phyloP scores from a whole-genome alignment of 2,113 vertebrate genomes.

The Limnothrissa miodon region DNA sequence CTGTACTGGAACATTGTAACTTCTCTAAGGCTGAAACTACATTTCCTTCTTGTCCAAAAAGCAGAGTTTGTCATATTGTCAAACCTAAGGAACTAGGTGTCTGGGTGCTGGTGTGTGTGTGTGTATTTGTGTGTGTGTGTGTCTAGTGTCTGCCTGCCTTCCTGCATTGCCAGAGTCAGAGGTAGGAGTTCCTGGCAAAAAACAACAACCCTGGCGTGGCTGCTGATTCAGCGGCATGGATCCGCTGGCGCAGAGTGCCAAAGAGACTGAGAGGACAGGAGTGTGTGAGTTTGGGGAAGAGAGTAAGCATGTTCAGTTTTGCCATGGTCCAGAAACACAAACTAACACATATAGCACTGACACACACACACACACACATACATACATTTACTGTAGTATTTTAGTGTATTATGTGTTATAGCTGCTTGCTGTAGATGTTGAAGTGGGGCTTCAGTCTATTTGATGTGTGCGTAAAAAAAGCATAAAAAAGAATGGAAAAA shows the following conservation, averaged over 20 bases:
- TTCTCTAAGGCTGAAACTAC: neutral
- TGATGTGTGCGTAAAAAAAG: neutral
- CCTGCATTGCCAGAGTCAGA: conserved; percentile 4
- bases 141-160: no score
- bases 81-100: neutral
- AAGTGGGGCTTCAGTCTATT: neutral
- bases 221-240: neutral
- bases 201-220: neutral
- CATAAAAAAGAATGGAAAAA: neutral
- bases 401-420: neutral
- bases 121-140: neutral
- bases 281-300: neutral
- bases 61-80: neutral
- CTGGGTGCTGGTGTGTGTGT: neutral
- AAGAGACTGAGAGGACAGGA: neutral
- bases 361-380: conserved; percentile 1
- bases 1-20: neutral
- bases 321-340: neutral
- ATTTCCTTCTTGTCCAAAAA: neutral
- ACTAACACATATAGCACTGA: no score
- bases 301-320: neutral
- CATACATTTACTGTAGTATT: neutral
- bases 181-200: neutral
- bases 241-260: neutral
- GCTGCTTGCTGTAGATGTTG: neutral